phyloP scores from a whole-genome alignment of 2,113 vertebrate genomes.

The Notechis scutatus region DNA sequence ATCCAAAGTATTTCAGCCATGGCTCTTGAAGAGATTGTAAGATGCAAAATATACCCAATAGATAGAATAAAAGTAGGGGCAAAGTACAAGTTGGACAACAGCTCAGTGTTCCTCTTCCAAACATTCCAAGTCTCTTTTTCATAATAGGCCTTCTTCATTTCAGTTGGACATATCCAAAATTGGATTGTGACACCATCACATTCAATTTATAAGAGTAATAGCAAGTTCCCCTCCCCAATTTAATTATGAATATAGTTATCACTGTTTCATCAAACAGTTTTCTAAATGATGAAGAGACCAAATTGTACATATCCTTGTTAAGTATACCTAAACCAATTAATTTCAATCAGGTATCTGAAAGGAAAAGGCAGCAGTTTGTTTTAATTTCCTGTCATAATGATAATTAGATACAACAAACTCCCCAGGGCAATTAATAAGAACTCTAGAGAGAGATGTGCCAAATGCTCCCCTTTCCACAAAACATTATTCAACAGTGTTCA shows the following conservation, averaged over 20 bases:
- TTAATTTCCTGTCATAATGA: constrained; percentile 55
- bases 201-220: background rate
- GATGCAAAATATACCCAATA: background rate
- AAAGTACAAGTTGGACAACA: background rate
- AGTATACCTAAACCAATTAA: constrained; percentile 27
- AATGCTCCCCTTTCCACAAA: background rate
- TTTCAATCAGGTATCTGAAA: constrained; percentile 28
- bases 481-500: background rate
- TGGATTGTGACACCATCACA: background rate
- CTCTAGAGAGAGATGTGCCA: constrained; percentile 38
- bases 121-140: background rate
- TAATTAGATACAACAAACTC: constrained; percentile 61
- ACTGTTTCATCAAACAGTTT: constrained; percentile 6
- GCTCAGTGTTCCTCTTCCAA: background rate
- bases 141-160: background rate
- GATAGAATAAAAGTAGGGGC: background rate
- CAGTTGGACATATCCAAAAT: background rate
- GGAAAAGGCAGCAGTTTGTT: constrained; percentile 20
- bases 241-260: constrained; percentile 2
- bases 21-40: background rate
- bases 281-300: background rate
- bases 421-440: constrained; percentile 53
- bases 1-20: background rate
- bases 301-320: constrained; percentile 1
- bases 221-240: background rate